Conservation (phyloP, 2,113 vertebrate genomes). For the Xiphophorus hellerii region DNA sequence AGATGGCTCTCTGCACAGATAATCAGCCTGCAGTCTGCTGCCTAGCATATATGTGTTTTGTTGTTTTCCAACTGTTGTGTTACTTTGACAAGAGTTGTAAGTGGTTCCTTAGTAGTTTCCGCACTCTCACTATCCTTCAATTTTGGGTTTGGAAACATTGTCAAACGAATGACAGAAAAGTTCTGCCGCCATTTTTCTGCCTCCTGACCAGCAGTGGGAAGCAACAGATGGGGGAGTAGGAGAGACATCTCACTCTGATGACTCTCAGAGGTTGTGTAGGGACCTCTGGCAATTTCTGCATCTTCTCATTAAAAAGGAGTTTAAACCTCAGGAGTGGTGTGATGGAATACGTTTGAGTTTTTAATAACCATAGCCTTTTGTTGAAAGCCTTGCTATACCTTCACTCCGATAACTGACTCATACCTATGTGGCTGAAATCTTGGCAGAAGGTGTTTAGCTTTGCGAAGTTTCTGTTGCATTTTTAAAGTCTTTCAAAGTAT, state of each 20-base stretch:
- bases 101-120: too few relatives aligned
- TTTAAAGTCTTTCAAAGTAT: not conserved
- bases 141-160: not conserved
- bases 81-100: not conserved
- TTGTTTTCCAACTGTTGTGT: not conserved
- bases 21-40: not conserved
- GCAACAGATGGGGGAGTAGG: not conserved
- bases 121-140: too few relatives aligned
- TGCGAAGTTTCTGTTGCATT: not conserved
- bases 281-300: too few relatives aligned
- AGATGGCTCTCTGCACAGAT: too few relatives aligned
- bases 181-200: not conserved
- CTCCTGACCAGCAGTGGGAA: not conserved
- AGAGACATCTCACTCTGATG: not conserved
- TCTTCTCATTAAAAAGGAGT: not conserved
- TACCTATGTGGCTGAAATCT: not conserved
- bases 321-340: not conserved
- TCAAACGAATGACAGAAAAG: not conserved
- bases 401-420: not conserved
- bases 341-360: not conserved
- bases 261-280: too few relatives aligned
- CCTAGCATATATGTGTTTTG: not conserved
- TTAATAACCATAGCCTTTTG: not conserved
- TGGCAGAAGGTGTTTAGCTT: not conserved
- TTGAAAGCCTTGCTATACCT: not conserved